Evolutionary conservation across 2,113 vertebrate species (phyloP).

Genomic region (Tetrax tetrax): DNA sequence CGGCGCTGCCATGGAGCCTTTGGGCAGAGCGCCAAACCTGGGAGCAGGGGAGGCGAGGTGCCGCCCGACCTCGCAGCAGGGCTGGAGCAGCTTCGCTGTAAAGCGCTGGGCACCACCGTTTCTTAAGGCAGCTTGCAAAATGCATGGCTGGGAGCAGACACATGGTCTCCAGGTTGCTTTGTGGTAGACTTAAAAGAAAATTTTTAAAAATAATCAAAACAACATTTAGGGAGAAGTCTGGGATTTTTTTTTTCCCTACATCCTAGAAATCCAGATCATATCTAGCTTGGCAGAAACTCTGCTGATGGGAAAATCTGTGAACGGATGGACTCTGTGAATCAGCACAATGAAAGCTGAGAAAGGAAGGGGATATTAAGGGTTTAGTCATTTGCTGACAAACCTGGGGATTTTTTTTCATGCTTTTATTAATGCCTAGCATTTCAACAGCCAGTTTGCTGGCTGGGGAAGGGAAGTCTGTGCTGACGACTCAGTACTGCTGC

Average conservation of each 20-base stretch:
- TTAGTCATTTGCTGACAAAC: constrained; percentile 48
- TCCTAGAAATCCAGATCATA: constrained; percentile 16
- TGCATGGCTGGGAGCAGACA: not conserved
- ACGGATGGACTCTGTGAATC: constrained; percentile 15
- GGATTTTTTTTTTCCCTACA: not conserved
- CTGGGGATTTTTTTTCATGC: not conserved
- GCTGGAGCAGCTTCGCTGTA: not conserved
- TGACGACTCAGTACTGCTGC: not conserved
- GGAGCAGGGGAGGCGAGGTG: not conserved
- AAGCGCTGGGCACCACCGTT: not conserved
- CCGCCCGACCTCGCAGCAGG: not conserved
- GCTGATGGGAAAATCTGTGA: constrained; percentile 27
- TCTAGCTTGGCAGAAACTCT: constrained; percentile 22
- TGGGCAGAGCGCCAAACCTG: not conserved
- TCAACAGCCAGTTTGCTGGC: not conserved
- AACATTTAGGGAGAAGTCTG: not conserved
- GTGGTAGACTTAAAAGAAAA: not conserved
- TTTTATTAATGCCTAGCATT: not conserved
- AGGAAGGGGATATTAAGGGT: constrained; percentile 23
- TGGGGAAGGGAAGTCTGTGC: not conserved
- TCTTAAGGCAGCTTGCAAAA: not conserved
- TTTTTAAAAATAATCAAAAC: not conserved
- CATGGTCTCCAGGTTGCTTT: not conserved
- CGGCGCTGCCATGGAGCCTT: not conserved
- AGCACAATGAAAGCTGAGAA: constrained; percentile 38